A percentile compares a stretch with the other conserved stretches of the same genome.
phyloP scores from a whole-genome alignment of 2,888 invertebrate species.

The Deilephila elpenor region DNA sequence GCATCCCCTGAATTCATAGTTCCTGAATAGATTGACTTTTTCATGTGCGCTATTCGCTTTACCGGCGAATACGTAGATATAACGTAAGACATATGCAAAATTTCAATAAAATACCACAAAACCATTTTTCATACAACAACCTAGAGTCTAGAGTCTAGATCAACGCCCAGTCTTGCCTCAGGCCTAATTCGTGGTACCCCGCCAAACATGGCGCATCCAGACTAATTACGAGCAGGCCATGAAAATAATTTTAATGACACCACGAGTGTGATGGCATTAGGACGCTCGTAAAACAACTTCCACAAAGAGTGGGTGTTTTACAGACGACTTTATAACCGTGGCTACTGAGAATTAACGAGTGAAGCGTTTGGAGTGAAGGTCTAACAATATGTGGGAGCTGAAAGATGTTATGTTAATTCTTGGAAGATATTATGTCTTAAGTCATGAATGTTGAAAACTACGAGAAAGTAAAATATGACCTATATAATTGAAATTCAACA shows the following conservation, averaged over 20 bases:
- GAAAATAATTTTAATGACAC: constrained; percentile 60
- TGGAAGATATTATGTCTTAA: too few species aligned
- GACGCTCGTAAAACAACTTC: constrained; percentile 46
- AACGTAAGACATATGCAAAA: too few species aligned
- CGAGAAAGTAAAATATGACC: too few species aligned
- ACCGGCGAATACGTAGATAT: not conserved
- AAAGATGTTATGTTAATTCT: too few species aligned
- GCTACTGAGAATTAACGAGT: not conserved
- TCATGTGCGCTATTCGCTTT: too few species aligned
- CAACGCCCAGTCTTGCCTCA: constrained; percentile 27
- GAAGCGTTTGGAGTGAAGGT: too few species aligned
- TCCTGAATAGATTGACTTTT: too few species aligned
- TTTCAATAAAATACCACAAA: not conserved
- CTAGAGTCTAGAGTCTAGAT: too few species aligned
- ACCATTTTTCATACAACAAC: not conserved
- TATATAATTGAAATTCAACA: too few species aligned
- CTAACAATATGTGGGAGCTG: too few species aligned
- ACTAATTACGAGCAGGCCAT: constrained; percentile 48
- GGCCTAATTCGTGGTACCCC: constrained; percentile 41
- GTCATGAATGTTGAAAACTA: too few species aligned
- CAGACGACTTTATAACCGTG: not conserved
- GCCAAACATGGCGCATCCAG: constrained; percentile 41
- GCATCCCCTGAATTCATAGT: too few species aligned
- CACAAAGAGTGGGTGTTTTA: constrained; percentile 31
- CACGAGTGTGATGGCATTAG: constrained; percentile 35